Evolutionary conservation across 2,888 invertebrate species (phyloP).

Genomic region (Amphipyra tragopoginis): DNA sequence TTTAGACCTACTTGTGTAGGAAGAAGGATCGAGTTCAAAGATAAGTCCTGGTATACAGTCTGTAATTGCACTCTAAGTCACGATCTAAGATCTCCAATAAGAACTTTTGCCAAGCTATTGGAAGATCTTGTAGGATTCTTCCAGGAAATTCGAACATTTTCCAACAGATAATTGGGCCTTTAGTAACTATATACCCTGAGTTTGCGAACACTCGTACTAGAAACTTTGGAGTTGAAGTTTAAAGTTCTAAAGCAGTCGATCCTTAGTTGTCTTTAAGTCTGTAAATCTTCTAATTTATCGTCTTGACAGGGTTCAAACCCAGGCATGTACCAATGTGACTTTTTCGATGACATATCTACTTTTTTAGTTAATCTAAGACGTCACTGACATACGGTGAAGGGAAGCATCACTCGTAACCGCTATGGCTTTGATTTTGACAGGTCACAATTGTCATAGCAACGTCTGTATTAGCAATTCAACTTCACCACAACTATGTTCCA

Average conservation of each 20-base stretch:
- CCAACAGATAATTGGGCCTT: conserved; percentile 23
- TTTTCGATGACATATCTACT: too few species aligned
- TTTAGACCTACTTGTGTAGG: too few species aligned
- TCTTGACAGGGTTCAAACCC: too few species aligned
- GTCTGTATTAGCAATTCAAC: too few species aligned
- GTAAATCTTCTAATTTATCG: conserved; percentile 1
- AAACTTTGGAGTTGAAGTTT: conserved; percentile 22
- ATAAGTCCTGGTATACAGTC: conserved; percentile 18
- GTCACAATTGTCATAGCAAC: too few species aligned
- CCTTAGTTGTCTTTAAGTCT: background rate
- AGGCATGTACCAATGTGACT: too few species aligned
- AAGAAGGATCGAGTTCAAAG: background rate
- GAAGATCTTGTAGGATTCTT: conserved; percentile 19
- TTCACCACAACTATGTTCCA: too few species aligned
- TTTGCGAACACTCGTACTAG: conserved; percentile 13
- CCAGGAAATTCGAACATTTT: conserved; percentile 25
- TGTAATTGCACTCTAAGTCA: conserved; percentile 27
- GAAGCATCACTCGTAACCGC: too few species aligned
- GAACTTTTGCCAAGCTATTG: conserved; percentile 17
- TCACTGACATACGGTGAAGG: too few species aligned
- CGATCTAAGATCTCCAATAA: conserved; percentile 27
- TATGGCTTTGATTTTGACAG: too few species aligned
- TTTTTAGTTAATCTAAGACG: too few species aligned
- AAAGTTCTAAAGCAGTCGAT: conserved; percentile 6
- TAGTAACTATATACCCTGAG: conserved; percentile 35